phyloP scores from a whole-genome alignment of 2,113 vertebrate species.

The Tragelaphus strepsiceros region DNA sequence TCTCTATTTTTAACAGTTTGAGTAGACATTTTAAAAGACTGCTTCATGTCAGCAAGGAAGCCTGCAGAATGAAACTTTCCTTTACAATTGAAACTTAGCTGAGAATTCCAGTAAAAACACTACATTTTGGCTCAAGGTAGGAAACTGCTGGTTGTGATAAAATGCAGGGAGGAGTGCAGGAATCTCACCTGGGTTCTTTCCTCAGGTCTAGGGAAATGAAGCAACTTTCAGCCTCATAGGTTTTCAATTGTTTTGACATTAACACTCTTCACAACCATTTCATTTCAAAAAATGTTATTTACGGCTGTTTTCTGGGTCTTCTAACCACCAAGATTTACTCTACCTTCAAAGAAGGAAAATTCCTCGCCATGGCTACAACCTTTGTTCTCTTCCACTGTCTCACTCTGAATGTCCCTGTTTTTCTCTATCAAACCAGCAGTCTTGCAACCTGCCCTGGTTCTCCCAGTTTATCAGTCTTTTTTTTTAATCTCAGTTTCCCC shows the following conservation, averaged over 20 bases:
- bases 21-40: constrained; percentile 9
- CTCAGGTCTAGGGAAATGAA: neutral
- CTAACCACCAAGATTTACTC: too few species aligned
- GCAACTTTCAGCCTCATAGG: rapidly evolving
- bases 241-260: neutral
- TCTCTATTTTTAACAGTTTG: constrained; percentile 36
- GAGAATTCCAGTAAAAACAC: neutral
- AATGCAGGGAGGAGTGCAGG: rapidly evolving
- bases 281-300: neutral
- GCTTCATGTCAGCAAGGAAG: neutral
- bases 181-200: too few species aligned
- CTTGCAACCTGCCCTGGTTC: neutral
- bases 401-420: neutral
- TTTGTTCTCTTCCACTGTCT: neutral
- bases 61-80: neutral
- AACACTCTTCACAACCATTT: neutral
- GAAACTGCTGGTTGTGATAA: neutral
- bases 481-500: neutral
- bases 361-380: rapidly evolving
- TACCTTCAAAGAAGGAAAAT: neutral
- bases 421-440: neutral
- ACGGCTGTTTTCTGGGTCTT: neutral
- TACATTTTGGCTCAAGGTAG: neutral
- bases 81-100: neutral
- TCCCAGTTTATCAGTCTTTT: neutral